Evolutionary conservation across 2,797 vertebrate genomes (phyloP).

Genomic region (Malurus splendens): DNA sequence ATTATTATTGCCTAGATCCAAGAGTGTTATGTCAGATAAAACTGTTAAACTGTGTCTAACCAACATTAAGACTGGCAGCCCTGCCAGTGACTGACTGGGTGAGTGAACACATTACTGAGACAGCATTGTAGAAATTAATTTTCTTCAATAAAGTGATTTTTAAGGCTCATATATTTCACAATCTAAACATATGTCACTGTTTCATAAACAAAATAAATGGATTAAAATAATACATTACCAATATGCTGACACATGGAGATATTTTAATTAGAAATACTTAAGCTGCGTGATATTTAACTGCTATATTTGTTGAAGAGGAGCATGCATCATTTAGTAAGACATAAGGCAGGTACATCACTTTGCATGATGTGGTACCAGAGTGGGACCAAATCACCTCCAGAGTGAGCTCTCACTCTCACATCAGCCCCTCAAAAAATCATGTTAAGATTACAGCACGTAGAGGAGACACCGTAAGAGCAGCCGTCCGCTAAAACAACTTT

Average conservation of each 20-base stretch:
- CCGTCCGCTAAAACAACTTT: constrained; percentile 35
- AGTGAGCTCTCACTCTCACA: constrained; percentile 36
- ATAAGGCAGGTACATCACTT: constrained; percentile 73
- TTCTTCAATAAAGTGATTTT: constrained; percentile 93
- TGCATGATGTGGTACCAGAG: constrained; percentile 51
- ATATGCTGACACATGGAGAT: constrained; percentile 88
- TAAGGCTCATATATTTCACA: constrained; percentile 97
- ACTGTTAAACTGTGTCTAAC: constrained; percentile 79
- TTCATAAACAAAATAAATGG: constrained; percentile 92
- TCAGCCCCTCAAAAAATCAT: constrained; percentile 50
- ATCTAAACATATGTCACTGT: constrained; percentile 88
- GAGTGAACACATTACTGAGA: constrained; percentile 88
- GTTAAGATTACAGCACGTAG: constrained; percentile 13
- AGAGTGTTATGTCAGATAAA: constrained; percentile 85
- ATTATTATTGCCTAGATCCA: constrained; percentile 57
- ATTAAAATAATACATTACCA: constrained; percentile 97
- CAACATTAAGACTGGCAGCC: constrained; percentile 94
- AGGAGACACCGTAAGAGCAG: constrained; percentile 13
- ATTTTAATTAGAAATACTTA: constrained; percentile 91
- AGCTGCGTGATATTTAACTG: constrained; percentile 76
- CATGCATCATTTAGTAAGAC: constrained; percentile 75
- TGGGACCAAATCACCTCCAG: constrained; percentile 54
- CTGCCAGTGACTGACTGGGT: constrained; percentile 81
- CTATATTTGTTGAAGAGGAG: constrained; percentile 73
- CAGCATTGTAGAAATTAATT: constrained; percentile 95